Base-by-base conservation (phyloP, 2,113 vertebrate species). In the Chaetodon trifascialis region DNA sequence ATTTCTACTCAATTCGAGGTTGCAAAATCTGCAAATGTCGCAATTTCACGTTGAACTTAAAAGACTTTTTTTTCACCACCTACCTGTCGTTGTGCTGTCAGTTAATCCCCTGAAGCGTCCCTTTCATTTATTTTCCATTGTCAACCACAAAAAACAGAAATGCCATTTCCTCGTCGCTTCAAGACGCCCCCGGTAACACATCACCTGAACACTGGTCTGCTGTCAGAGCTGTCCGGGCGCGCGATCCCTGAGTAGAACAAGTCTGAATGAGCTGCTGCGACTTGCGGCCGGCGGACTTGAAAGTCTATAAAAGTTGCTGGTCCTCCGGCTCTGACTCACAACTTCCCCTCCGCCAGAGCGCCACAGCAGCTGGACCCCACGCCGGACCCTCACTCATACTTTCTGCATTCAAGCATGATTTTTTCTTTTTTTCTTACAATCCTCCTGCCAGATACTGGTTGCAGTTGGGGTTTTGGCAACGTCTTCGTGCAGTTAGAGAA, bases 61-160 rank as follows among this genome's bases (percentile, higher is more conserved):
- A 30, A 30, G 30, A 30, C 30, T 30, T 30, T 30, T 30, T 30
- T 30, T 30, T 3, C 30, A 30, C 30, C 30, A 46, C 86, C 66
- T 94, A 95, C 95, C 95, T 95, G 93, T 90, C 92, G 93, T 87
- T 90, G 92, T 86, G 93, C 88, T 91, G 80, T 95, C 92, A 94
- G 25, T 93, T 91, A 93, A 93, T 93, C 93, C 92, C 80, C 75
- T 58, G 86, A 76, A 90, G 73, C 77, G 86, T 59, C 83, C 89
- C 82, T 89, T 89, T 95, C 93, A 95, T 95, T 93, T 95, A 91
- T 89, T 89, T 90, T 94, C 94, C 94, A 95, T 92, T 90, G 83
- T 89, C 89, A 91, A 80, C 72, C 90, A 85, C 82, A 86, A 91
- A 91, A 87, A 54, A 30, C 81, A 86, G 84, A 88, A 86, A 85